Percentiles rank a stretch among this genome's conserved stretches.
Conservation (phyloP, 1,140 invertebrate species). For the Phymorhynchus buccinoides region DNA sequence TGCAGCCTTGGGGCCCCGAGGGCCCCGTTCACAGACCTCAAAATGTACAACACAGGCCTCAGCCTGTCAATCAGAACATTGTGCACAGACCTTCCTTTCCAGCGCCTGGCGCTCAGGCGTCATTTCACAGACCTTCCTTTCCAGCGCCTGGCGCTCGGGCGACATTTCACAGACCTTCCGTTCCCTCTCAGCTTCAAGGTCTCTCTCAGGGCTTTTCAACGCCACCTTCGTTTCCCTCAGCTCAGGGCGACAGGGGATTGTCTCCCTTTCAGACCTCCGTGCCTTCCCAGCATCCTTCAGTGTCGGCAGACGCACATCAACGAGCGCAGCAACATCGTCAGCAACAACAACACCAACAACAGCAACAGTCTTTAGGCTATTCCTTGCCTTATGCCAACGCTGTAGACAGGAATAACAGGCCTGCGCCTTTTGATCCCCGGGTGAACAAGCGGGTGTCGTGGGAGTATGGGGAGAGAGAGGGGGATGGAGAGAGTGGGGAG, state of each 20-base stretch:
- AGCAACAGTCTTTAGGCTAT: neutral
- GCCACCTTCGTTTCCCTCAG: neutral
- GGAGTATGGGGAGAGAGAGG: conserved; percentile 2
- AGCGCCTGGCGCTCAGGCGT: no score
- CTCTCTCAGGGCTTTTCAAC: neutral
- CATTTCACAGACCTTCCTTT: no score
- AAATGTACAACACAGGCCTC: no score
- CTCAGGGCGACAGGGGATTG: neutral
- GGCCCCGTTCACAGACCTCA: neutral
- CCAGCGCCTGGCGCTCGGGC: no score
- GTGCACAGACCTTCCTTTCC: no score
- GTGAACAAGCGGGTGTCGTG: neutral
- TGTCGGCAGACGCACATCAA: neutral
- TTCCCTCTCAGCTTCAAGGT: neutral
- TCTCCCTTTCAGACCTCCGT: neutral
- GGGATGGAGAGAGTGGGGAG: neutral
- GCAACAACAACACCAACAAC: neutral
- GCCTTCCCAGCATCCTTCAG: neutral
- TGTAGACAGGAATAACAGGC: neutral
- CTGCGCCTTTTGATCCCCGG: conserved; percentile 7
- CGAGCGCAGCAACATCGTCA: no score
- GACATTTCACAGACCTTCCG: neutral
- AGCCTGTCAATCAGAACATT: no score
- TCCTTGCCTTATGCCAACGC: no score
- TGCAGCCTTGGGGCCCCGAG: neutral